Evolutionary conservation across 1,140 invertebrate species (phyloP).

Genomic region (Daktulosphaira vitifoliae): DNA sequence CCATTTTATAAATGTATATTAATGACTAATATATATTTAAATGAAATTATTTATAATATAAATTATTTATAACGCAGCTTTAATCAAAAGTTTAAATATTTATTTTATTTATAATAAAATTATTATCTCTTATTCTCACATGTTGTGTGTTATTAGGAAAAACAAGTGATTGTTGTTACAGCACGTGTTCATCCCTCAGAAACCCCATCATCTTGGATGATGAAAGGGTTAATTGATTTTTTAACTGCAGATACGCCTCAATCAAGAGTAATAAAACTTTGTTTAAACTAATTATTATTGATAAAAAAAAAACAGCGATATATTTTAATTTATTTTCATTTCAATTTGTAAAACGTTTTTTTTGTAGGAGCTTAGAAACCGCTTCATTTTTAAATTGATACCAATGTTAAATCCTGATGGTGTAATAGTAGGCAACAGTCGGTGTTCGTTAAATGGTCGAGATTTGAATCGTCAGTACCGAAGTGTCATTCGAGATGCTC

Average conservation of each 20-base stretch:
- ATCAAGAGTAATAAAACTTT: constrained; percentile 48
- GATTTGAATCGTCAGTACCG: constrained; percentile 83
- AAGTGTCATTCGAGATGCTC: constrained; percentile 77
- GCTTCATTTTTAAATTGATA: constrained; percentile 92
- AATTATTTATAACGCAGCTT: no score
- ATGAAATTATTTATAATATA: no score
- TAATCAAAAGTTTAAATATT: no score
- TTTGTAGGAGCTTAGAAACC: constrained; percentile 67
- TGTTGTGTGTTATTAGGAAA: constrained; percentile 49
- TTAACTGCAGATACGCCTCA: constrained; percentile 70
- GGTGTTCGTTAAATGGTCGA: constrained; percentile 78
- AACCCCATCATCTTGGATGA: constrained; percentile 90
- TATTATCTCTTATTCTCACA: not conserved
- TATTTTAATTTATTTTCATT: not conserved
- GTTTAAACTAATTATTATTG: not conserved
- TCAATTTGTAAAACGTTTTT: no score
- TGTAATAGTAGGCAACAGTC: constrained; percentile 86
- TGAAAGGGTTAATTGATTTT: constrained; percentile 91
- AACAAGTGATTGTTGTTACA: constrained; percentile 75
- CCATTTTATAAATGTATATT: no score
- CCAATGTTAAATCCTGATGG: constrained; percentile 94
- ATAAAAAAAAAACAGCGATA: no score
- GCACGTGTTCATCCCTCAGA: constrained; percentile 92
- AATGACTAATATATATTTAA: no score
- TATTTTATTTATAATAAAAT: constrained; percentile 5